These are phyloP conservation scores for Phaonia tiefii DNA, from an alignment of 2,888 invertebrate genomes.

Conservation along the genomic window DNA sequence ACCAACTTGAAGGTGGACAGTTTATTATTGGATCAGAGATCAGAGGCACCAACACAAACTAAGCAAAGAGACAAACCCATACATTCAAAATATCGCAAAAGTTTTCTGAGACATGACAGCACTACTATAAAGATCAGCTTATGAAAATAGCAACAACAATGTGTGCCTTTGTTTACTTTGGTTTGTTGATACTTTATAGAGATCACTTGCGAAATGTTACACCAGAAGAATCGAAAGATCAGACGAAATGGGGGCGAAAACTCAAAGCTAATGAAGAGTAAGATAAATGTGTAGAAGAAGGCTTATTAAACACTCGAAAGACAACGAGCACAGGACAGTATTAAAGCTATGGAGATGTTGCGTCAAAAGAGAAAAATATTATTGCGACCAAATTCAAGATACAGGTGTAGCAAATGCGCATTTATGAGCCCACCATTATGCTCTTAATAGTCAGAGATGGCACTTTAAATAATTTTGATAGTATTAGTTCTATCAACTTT, in stretches of 20 bases:
- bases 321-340: constrained; percentile 9
- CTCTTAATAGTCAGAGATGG: too few species aligned
- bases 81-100: constrained; percentile 24
- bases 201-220: constrained; percentile 38
- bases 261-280: constrained; percentile 34
- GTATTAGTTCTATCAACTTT: too few species aligned
- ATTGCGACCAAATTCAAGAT: neutral
- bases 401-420: too few species aligned
- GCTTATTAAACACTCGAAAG: constrained; percentile 25
- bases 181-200: constrained; percentile 17
- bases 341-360: neutral
- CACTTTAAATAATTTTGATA: too few species aligned
- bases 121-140: constrained; percentile 48
- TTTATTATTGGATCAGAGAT: constrained; percentile 47
- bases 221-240: neutral
- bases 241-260: neutral
- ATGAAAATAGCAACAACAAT: constrained; percentile 11
- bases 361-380: neutral
- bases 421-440: too few species aligned
- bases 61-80: neutral
- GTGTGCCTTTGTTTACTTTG: constrained; percentile 34
- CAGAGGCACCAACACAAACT: neutral
- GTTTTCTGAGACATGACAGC: constrained; percentile 40
- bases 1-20: constrained; percentile 32
- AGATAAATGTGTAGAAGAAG: constrained; percentile 38